Conservation (phyloP, 2,888 invertebrate genomes). For the Chaitophorus viminalis region DNA sequence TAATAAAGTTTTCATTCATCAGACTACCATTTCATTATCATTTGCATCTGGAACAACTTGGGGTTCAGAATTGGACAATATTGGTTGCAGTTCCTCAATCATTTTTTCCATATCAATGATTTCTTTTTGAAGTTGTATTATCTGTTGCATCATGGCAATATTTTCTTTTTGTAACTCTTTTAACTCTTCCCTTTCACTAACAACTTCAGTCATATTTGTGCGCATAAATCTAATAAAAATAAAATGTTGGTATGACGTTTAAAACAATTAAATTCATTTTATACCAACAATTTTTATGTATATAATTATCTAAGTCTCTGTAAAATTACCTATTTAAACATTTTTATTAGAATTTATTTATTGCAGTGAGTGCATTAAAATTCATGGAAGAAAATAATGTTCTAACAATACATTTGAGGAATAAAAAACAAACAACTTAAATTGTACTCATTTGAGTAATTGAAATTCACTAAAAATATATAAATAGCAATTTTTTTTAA, state of each 20-base stretch:
- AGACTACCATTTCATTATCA: background rate
- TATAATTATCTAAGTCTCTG: no score
- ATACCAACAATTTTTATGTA: no score
- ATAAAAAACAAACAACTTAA: background rate
- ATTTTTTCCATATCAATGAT: background rate
- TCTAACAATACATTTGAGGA: background rate
- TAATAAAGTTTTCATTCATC: background rate
- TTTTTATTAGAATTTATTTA: background rate
- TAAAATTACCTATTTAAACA: background rate
- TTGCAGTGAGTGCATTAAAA: background rate
- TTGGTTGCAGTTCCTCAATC: background rate
- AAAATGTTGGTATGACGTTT: background rate
- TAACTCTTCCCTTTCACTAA: constrained; percentile 6
- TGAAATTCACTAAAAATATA: background rate
- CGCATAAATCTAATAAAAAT: constrained; percentile 27
- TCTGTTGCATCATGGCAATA: background rate
- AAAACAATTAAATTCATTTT: no score
- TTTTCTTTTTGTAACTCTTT: constrained; percentile 20
- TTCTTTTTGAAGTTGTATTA: constrained; percentile 15
- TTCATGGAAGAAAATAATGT: background rate
- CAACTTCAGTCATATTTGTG: constrained; percentile 15
- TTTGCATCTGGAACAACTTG: background rate
- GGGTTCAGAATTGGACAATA: no score
- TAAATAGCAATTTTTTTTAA: background rate
- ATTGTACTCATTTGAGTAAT: background rate